Conservation (phyloP, 2,797 vertebrate genomes). For the Peromyscus nudipes region DNA sequence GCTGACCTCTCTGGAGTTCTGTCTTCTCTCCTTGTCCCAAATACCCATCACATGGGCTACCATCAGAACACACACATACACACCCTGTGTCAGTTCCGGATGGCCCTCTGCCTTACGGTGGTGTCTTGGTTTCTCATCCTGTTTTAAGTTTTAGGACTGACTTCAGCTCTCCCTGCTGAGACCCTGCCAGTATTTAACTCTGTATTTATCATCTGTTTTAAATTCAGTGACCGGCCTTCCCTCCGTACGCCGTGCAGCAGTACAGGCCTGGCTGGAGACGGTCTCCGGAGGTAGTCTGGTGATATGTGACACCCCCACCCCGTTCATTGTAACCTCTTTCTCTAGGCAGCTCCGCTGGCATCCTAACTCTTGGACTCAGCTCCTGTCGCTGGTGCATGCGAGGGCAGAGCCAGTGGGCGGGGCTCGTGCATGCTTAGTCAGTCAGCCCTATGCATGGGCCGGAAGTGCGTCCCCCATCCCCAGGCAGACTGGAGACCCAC, state of each 20-base stretch:
- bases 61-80: accelerated
- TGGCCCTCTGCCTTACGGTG: neutral
- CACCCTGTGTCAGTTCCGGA: neutral
- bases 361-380: slow-evolving; percentile 86
- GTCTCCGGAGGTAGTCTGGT: slow-evolving; percentile 97
- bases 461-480: slow-evolving; percentile 29
- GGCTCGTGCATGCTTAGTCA: slow-evolving; percentile 84
- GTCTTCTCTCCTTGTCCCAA: neutral
- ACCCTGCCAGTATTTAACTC: slow-evolving; percentile 66
- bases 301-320: slow-evolving; percentile 83
- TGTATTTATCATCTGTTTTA: slow-evolving; percentile 88
- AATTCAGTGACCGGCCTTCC: slow-evolving; percentile 95
- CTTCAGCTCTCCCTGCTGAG: slow-evolving; percentile 57
- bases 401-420: slow-evolving; percentile 69
- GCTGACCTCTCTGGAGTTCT: neutral
- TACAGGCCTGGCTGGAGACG: slow-evolving; percentile 99
- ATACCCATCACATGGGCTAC: neutral
- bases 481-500: slow-evolving; percentile 43
- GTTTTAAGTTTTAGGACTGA: slow-evolving; percentile 58
- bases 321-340: slow-evolving; percentile 87
- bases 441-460: slow-evolving; percentile 85
- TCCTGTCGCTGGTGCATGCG: slow-evolving; percentile 88
- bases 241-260: slow-evolving; percentile 95
- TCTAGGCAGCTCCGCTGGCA: slow-evolving; percentile 87
- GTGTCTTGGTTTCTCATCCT: slow-evolving; percentile 55